These are phyloP conservation scores for Phortica magna DNA, from an alignment of 2,888 invertebrate genomes.

Conservation along the genomic window DNA sequence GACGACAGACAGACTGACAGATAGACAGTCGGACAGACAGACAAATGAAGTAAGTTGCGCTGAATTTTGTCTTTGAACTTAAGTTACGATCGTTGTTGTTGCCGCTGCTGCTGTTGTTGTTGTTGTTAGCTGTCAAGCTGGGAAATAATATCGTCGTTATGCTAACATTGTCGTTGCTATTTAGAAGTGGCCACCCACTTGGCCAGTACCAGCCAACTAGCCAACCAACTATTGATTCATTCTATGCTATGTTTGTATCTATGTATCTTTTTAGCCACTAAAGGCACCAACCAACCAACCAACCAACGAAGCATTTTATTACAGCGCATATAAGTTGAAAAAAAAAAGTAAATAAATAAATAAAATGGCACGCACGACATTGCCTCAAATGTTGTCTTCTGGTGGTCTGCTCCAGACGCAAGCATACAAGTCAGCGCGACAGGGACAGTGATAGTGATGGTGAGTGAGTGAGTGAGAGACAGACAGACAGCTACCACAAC, in stretches of 20 bases:
- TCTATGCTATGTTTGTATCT: not conserved
- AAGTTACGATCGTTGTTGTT: not conserved
- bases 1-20: conserved; percentile 18
- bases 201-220: not conserved
- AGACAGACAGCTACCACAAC: not conserved
- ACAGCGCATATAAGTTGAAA: not conserved
- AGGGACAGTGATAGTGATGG: not conserved
- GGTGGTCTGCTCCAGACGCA: not conserved
- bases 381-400: not conserved
- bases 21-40: conserved; percentile 8
- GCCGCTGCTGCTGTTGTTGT: not conserved
- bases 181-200: not conserved
- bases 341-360: not conserved
- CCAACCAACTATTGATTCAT: not conserved
- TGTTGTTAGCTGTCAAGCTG: not conserved
- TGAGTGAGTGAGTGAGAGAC: not conserved
- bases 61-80: conserved; percentile 15
- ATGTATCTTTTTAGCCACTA: not conserved
- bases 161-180: not conserved
- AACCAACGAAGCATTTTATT: not conserved
- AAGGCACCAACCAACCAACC: not conserved
- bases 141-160: too few relatives aligned
- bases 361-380: not conserved
- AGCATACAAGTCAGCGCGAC: not conserved
- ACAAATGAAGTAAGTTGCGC: not conserved